Percentiles rank a stretch among this genome's conserved stretches.
Conservation (phyloP, 2,888 invertebrate species). For the Drosophila sordidula region DNA sequence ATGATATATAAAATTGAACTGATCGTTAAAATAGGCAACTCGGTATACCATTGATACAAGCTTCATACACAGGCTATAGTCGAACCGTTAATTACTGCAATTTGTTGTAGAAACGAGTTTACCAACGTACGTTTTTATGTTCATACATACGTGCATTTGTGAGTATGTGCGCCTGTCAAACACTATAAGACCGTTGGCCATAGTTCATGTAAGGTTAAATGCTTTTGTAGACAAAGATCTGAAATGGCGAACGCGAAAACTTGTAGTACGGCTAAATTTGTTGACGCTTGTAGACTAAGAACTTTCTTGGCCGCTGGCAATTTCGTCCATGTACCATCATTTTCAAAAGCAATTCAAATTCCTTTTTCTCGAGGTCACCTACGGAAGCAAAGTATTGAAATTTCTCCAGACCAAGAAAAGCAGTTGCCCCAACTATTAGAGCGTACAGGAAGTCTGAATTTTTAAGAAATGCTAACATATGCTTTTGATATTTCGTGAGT, state of each 20-base stretch:
- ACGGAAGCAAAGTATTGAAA: neutral
- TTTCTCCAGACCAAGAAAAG: too few relatives aligned
- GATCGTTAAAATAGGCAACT: too few relatives aligned
- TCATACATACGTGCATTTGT: too few relatives aligned
- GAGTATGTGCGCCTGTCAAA: too few relatives aligned
- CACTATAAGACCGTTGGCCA: neutral
- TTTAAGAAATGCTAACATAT: too few relatives aligned
- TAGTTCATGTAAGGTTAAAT: neutral
- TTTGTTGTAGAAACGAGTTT: neutral
- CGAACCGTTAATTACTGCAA: neutral
- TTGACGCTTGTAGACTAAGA: neutral
- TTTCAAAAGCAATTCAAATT: neutral
- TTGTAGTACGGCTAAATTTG: neutral
- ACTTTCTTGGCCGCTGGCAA: neutral
- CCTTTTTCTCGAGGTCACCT: too few relatives aligned
- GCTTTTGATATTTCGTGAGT: too few relatives aligned
- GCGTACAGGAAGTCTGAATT: too few relatives aligned
- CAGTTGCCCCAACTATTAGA: too few relatives aligned
- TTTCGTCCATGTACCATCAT: neutral
- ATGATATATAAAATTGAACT: too few relatives aligned
- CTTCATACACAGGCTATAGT: neutral
- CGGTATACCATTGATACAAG: too few relatives aligned
- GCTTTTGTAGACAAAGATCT: neutral
- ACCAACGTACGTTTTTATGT: neutral
- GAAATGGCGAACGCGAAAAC: neutral